These are phyloP conservation scores for Tetramorium bicarinatum DNA, from an alignment of 2,888 invertebrate species.

Conservation along the genomic window DNA sequence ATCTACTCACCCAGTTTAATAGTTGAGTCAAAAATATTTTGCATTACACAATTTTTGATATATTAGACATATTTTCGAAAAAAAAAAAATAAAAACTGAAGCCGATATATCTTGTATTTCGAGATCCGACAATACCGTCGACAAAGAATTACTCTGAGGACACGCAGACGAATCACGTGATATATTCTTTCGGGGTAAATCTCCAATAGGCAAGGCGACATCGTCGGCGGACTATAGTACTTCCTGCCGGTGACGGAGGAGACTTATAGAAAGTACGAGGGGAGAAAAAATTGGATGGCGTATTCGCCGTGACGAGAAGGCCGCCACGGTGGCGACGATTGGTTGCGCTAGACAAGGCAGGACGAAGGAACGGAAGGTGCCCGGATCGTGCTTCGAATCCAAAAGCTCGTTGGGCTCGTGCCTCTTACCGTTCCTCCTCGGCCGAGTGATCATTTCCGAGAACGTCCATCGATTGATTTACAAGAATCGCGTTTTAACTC, in stretches of 20 bases:
- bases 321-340: slow-evolving; percentile 52
- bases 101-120: not conserved
- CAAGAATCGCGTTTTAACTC: slow-evolving; percentile 63
- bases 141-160: not conserved
- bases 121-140: not conserved
- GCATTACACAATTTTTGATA: not conserved
- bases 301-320: slow-evolving; percentile 64
- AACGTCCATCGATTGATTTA: slow-evolving; percentile 68
- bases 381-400: slow-evolving; percentile 82
- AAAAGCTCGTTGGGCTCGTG: slow-evolving; percentile 71
- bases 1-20: not conserved
- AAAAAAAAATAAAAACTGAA: not conserved
- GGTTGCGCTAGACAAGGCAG: slow-evolving; percentile 62
- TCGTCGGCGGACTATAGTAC: slow-evolving; percentile 50
- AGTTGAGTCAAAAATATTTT: not conserved
- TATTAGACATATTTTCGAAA: not conserved
- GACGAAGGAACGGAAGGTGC: slow-evolving; percentile 82
- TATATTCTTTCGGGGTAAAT: slow-evolving; percentile 51
- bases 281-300: slow-evolving; percentile 71
- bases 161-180: not conserved
- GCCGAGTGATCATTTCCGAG: slow-evolving; percentile 67
- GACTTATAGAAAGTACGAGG: slow-evolving; percentile 66
- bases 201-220: slow-evolving; percentile 38
- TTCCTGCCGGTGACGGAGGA: slow-evolving; percentile 71
- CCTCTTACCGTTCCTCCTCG: slow-evolving; percentile 57